A percentile compares a stretch with the other conserved stretches of the same genome.
Evolutionary conservation across 2,888 invertebrate species (phyloP).

Genomic region (Parnassius apollo): DNA sequence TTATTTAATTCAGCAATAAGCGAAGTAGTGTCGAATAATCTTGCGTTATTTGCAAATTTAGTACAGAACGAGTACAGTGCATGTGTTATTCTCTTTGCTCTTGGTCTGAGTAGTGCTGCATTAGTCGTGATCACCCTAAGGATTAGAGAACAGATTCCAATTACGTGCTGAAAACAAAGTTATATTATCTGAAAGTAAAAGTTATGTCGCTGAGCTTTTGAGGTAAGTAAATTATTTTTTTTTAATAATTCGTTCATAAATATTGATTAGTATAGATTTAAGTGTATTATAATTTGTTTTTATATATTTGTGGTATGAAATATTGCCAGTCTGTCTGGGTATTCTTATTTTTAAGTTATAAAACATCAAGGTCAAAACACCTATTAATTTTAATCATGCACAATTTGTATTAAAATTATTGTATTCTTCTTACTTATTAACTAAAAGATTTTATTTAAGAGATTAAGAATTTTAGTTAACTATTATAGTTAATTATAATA

Average conservation of each 20-base stretch:
- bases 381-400: too few species aligned
- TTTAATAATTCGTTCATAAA: neutral
- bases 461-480: too few species aligned
- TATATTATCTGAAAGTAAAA: slow-evolving; percentile 43
- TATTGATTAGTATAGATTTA: too few species aligned
- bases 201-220: slow-evolving; percentile 43
- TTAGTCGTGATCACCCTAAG: slow-evolving; percentile 42
- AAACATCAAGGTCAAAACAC: too few species aligned
- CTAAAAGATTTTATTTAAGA: too few species aligned
- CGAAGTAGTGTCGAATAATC: slow-evolving; percentile 64
- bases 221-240: slow-evolving; percentile 44
- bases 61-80: slow-evolving; percentile 48
- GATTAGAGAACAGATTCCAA: slow-evolving; percentile 27
- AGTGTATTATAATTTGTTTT: too few species aligned
- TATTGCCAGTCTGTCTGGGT: too few species aligned
- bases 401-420: too few species aligned
- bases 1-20: slow-evolving; percentile 64
- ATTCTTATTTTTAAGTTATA: too few species aligned
- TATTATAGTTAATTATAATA: too few species aligned
- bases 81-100: slow-evolving; percentile 48
- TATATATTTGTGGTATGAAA: too few species aligned
- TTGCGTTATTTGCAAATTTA: slow-evolving; percentile 56
- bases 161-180: slow-evolving; percentile 15
- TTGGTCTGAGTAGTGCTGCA: slow-evolving; percentile 44
- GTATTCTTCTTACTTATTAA: too few species aligned